Evolutionary conservation across 2,113 vertebrate genomes (phyloP), one percentile per base, ranked within the genome.

Genomic region (Arvicanthis niloticus): DNA sequence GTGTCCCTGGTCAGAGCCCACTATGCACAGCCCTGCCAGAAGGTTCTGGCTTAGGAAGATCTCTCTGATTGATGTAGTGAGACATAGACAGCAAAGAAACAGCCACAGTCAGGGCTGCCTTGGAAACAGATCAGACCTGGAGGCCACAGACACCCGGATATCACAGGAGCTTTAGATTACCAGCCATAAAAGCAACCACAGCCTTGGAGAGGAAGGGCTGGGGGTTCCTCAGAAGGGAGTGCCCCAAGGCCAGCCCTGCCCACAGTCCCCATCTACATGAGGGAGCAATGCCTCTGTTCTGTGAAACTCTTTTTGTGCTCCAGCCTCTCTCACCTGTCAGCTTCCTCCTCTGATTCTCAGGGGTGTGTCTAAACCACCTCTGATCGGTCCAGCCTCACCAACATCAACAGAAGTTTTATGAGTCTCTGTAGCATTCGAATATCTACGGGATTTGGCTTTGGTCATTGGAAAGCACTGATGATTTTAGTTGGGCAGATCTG

Each of bases 141-240:
- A 73, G 81, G 75, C 70, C 87, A 86, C 89, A 89, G 92, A 97
- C 21, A 58, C 58, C 40, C 37, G n/a, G n/a, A 37, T 60, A 84
- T 91, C 42, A n/a, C 11, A 73, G 72, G 42, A 80, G 53, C n/a
- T 29, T 75, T 29, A 76, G 95, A 94, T 91, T 75, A 91, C 31
- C n/a, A 9, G 12, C 91, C 89, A 96, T 98, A 97, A 98, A 97
- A 78, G 56, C n/a, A 96, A 53, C 53, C 3, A 12, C 45, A 40
- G 60, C 56, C 88, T 45, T 7, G 48, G 22, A 85, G 48, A 91
- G 53, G 67, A 60, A 40, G 2, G 21, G 48, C 1, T 6, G 31
- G 53, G 62, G 62, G n/a, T 37, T 86, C 60, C 89, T 60, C 75
- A 77, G 91, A 84, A 95, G 84, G 29, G 75, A 82, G 62, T 19